Evolutionary conservation across 1,140 invertebrate species (phyloP).

Genomic region (Drosophila orosa): DNA sequence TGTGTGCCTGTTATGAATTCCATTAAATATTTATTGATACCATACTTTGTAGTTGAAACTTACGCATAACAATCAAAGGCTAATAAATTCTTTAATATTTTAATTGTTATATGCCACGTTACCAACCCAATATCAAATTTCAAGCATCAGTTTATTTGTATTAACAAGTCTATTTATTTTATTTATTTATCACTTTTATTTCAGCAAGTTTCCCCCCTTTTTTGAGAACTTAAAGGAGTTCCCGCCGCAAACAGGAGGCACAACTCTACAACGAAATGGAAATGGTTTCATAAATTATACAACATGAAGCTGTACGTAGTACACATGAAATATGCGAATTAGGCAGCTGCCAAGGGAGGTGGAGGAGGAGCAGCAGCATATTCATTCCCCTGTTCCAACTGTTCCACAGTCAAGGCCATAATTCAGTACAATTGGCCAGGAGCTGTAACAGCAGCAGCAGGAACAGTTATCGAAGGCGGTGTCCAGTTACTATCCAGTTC

Average conservation of each 20-base stretch:
- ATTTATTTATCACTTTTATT: not conserved
- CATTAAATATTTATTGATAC: constrained; percentile 5
- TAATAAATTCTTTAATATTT: not conserved
- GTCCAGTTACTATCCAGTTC: constrained; percentile 11
- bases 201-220: not conserved
- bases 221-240: not conserved
- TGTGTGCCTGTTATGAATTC: not conserved
- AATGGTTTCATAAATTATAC: constrained; percentile 78
- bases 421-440: constrained; percentile 37
- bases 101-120: not conserved
- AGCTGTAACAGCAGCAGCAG: too few species aligned
- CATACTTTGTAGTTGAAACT: not conserved
- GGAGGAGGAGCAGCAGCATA: not conserved
- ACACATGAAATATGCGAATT: constrained; percentile 50
- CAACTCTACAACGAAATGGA: constrained; percentile 36
- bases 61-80: not conserved
- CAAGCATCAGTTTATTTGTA: not conserved
- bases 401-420: constrained; percentile 21
- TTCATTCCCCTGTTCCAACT: not conserved
- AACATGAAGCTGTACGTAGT: constrained; percentile 45
- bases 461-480: not conserved
- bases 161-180: not conserved
- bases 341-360: not conserved
- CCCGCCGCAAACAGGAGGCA: constrained; percentile 35
- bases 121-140: not conserved